Evolutionary conservation across 2,888 invertebrate genomes (phyloP), one percentile per base, ranked within the genome.

Genomic region (Aquatica leii): DNA sequence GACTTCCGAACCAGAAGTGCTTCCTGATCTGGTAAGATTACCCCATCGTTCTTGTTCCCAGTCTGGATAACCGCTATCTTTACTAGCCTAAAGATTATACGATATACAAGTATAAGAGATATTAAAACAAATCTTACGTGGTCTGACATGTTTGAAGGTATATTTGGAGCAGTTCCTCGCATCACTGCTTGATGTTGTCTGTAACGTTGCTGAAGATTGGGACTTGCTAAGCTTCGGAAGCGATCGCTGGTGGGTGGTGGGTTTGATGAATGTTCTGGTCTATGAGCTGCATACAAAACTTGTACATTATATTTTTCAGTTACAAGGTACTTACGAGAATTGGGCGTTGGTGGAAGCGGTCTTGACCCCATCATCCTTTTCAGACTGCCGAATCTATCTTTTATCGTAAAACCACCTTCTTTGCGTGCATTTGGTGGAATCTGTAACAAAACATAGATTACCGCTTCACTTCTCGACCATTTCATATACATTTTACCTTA

Each of bases 121-220:
- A 37, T 8, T 49, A 43, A 1, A 14, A 17, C 2, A 11, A 2
- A 8, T 40, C 48, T 43, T 41, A 66, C 65, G 12, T 77, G 77
- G 61, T 80, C 79, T 35, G 78, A 79, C 9, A 57, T 20, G 18
- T 66, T 60, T 14, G 71, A 68, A 6, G 78, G 78, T 57, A 81
- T 67, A 73, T 81, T 81, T 0, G 81, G 80, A 1, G 80, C 79
- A 1, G 81, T 80, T 11, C 81, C 82, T 31, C 82, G 80, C 82
- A 85, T 85, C 11, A 83, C 82, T 34, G 85, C 82, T 76, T 86
- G 86, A 71, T 87, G 86, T 69, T 86, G 85, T 37, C 84, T 82
- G 71, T 87, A 87, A 43, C 87, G 80, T 72, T 86, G 84, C 71
- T 87, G 86, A 49, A 87, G 75, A 6, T 78, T 79, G 31, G 80